phyloP scores from a whole-genome alignment of 1,140 invertebrate genomes.

The Conus ventricosus region DNA sequence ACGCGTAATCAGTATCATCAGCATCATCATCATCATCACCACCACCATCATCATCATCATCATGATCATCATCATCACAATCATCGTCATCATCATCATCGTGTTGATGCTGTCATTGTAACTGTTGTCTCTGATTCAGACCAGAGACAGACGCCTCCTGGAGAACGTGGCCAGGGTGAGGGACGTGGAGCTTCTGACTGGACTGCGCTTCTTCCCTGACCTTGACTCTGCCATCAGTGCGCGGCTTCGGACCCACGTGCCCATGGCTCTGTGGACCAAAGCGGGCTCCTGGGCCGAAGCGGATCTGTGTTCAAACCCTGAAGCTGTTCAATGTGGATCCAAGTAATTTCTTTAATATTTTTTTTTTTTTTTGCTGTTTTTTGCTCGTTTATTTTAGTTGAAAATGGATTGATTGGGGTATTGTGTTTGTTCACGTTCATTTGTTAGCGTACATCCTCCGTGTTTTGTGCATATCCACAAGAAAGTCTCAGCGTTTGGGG shows the following conservation, averaged over 20 bases:
- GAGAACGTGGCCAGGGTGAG: slow-evolving; percentile 62
- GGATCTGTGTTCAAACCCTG: slow-evolving; percentile 37
- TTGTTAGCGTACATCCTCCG: too few species aligned
- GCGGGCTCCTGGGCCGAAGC: slow-evolving; percentile 41
- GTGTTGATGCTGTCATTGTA: too few species aligned
- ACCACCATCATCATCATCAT: too few species aligned
- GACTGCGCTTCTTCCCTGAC: slow-evolving; percentile 55
- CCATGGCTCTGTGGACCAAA: slow-evolving; percentile 52
- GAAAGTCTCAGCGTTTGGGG: too few species aligned
- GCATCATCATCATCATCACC: neutral
- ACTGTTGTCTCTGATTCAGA: slow-evolving; percentile 7
- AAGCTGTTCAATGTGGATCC: slow-evolving; percentile 44
- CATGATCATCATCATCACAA: too few species aligned
- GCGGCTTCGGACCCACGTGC: slow-evolving; percentile 49
- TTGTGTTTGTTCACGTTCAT: too few species aligned
- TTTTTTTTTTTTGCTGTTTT: neutral
- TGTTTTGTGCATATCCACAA: too few species aligned
- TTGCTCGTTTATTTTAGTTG: neutral
- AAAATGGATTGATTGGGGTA: too few species aligned
- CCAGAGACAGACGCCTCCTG: slow-evolving; percentile 51
- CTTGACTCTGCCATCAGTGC: slow-evolving; percentile 45
- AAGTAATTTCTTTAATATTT: neutral
- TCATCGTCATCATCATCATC: too few species aligned
- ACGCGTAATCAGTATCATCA: too few species aligned
- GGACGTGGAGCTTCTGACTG: slow-evolving; percentile 68